Evolutionary conservation across 2,113 vertebrate genomes (phyloP), one percentile per base, ranked within the genome.

Genomic region (Lipotes vexillifer): DNA sequence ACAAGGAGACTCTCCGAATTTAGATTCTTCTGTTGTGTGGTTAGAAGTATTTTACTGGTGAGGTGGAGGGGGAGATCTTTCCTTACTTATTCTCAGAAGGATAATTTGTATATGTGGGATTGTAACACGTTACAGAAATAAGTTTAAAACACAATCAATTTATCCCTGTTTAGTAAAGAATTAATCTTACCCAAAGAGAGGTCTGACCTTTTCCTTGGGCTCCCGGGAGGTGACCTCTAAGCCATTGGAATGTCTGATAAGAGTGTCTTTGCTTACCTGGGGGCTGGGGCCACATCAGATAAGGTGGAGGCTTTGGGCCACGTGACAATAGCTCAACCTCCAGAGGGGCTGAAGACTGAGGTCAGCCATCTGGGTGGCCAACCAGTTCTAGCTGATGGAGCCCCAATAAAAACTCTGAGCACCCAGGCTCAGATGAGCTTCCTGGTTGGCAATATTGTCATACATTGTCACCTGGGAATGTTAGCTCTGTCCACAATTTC

Each of bases 391-490:
- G 7, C 27, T 36, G 36, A 27, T 6, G 18, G 6, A 61, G 33
- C 55, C 46, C 68, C 75, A n/a, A 7, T 5, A 41, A n/a, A 36
- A 88, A 23, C 27, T 46, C 69, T 13, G 36, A 9, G 46, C 13
- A 11, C 25, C 0, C 1, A 74, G 38, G 63, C n/a, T 57, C 83
- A 31, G 61, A 55, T 20, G 17, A 10, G 49, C 6, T 2, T 66
- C 17, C 90, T 55, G 77, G 36, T 17, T 65, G 85, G 29, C 27
- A 36, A 1, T 44, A 20, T 52, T 13, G 38, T 36, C 84, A 63
- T 29, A 14, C 33, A 1, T 8, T 0, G 36, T 13, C 33, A 3
- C 31, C 0, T 0, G 9, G 44, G 29, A 52, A 52, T 18, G 46
- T 15, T 1, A 72, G 55, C 0, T 1, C 23, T 27, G 18, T 17